Evolutionary conservation across 37 sponge, comb jelly and placozoan genomes (phyloP), one percentile per base, ranked within the genome.

Genomic region (Lycopodina hypogea): DNA sequence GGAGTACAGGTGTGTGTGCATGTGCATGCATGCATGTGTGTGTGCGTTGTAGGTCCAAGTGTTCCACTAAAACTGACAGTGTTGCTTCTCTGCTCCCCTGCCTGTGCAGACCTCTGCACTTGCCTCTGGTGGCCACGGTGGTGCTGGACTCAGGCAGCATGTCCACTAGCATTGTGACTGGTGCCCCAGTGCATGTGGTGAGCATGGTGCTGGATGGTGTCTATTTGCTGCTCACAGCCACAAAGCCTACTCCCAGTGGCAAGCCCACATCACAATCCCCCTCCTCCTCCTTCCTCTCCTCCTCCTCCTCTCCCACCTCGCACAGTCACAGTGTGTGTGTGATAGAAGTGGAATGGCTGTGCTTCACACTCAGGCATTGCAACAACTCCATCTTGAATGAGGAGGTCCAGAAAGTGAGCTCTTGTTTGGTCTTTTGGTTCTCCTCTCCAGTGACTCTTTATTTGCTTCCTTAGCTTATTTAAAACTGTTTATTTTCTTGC

Each of bases 131-230:
- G 3, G 75, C 80, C 32, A 57, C 82, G 51, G 51, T 94, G 30
- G 30, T 59, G 29, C 18, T 90, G 33, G 83, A 78, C 29, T 87
- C 87, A 0, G 37, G 81, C n/a, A 77, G 81, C 24, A 51, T 94
- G n/a, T 87, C 95, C 18, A 87, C 87, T 24, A 94, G 77, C 56
- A 19, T 94, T 4, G 88, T 94, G 52, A 72, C 86, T 7, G 89
- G 89, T 0, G 73, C 93, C 1, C 84, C 85, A 38, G 40, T 93
- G 48, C 62, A 76, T 56, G 86, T 83, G 71, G 57, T 80, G 53
- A 86, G 83, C 62, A n/a, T 93, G 30, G 51, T 89, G 35, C 55
- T 89, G 58, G 89, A 89, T 50, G 42, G 50, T 0, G 36, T 56
- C 34, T 69, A 84, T 51, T 67, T 93, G 23, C 72, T 78, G 22